These are phyloP conservation scores for Amblyteles armatorius DNA, from an alignment of 2,888 invertebrate genomes.

Conservation along the genomic window DNA sequence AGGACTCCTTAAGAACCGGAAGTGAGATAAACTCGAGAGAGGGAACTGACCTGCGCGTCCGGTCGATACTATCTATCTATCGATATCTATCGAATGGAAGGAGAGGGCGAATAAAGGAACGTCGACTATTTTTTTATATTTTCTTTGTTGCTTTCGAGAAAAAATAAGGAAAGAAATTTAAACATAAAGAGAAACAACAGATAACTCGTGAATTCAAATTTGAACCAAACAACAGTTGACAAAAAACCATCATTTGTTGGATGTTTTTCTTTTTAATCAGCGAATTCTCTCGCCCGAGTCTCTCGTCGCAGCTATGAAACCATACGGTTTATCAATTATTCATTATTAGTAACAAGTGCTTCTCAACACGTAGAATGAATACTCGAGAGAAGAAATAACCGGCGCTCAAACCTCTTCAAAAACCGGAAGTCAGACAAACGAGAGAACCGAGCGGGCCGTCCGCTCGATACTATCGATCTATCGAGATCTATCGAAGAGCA, in stretches of 20 bases:
- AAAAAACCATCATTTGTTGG: conserved; percentile 30
- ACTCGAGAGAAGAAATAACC: conserved; percentile 6
- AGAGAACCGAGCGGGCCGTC: background rate
- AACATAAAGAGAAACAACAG: too few species aligned
- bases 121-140: conserved; percentile 62
- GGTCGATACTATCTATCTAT: conserved; percentile 41
- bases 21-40: too few species aligned
- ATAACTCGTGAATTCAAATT: background rate
- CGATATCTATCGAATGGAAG: conserved; percentile 39
- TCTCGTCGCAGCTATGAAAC: conserved; percentile 31
- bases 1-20: background rate
- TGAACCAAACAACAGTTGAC: conserved; percentile 11
- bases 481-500: conserved; percentile 34
- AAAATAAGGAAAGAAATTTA: background rate
- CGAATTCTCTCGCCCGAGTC: conserved; percentile 4
- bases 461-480: conserved; percentile 38
- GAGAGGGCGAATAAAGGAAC: conserved; percentile 40
- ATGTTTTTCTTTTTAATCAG: conserved; percentile 48
- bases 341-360: conserved; percentile 60
- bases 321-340: conserved; percentile 66
- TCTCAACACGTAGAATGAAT: conserved; percentile 30
- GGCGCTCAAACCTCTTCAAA: background rate
- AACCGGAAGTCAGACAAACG: too few species aligned
- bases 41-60: background rate
- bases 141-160: conserved; percentile 40